Conservation (phyloP, 2,888 invertebrate species). For the Sphinx pinastri region DNA sequence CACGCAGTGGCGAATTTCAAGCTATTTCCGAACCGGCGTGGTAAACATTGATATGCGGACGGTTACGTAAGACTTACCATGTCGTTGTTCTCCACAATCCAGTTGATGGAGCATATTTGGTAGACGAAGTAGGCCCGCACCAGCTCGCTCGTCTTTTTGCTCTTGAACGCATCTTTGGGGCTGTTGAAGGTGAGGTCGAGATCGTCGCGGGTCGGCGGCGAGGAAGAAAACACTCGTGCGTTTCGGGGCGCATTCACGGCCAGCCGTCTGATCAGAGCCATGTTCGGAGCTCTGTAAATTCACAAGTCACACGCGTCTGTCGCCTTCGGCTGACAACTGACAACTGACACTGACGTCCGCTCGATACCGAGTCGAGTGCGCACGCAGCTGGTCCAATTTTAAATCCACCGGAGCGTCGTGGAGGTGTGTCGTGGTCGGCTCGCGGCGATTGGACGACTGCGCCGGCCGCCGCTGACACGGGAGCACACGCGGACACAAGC, state of each 20-base stretch:
- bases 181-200: slow-evolving; percentile 94
- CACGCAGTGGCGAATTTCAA: slow-evolving; percentile 57
- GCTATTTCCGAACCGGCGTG: slow-evolving; percentile 58
- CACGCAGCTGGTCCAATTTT: slow-evolving; percentile 78
- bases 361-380: slow-evolving; percentile 73
- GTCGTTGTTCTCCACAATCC: slow-evolving; percentile 95
- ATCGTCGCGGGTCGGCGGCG: slow-evolving; percentile 82
- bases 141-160: slow-evolving; percentile 97
- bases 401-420: slow-evolving; percentile 55
- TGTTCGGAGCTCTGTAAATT: slow-evolving; percentile 65
- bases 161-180: slow-evolving; percentile 95
- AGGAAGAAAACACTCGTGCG: slow-evolving; percentile 62
- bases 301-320: slow-evolving; percentile 64
- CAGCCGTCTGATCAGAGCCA: slow-evolving; percentile 78
- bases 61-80: slow-evolving; percentile 88
- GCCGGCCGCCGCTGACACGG: slow-evolving; percentile 38
- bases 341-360: slow-evolving; percentile 69
- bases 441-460: slow-evolving; percentile 59
- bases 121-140: slow-evolving; percentile 96
- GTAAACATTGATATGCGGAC: slow-evolving; percentile 46
- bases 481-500: slow-evolving; percentile 37
- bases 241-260: slow-evolving; percentile 67
- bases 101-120: slow-evolving; percentile 93
- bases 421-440: slow-evolving; percentile 73
- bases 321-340: slow-evolving; percentile 65